These are phyloP conservation scores for Lithobates sylvaticus DNA, from an alignment of 2,797 vertebrate genomes.

Conservation along the genomic window DNA sequence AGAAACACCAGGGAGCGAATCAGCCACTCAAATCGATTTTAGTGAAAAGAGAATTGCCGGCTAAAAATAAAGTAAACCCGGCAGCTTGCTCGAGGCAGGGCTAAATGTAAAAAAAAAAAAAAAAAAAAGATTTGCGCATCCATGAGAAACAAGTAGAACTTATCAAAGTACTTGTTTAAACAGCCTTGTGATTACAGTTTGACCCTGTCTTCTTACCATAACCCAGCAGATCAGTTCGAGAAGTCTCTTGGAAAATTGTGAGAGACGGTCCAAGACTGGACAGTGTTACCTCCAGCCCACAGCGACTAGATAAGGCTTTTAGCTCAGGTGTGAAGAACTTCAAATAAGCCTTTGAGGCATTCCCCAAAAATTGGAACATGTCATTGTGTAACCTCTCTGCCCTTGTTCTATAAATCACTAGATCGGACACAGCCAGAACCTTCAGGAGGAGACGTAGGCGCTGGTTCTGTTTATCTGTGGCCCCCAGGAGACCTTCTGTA, in stretches of 20 bases:
- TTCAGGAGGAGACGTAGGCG: constrained; percentile 84
- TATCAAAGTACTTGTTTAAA: no score
- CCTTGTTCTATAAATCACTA: constrained; percentile 83
- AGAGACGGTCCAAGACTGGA: constrained; percentile 81
- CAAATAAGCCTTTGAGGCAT: constrained; percentile 82
- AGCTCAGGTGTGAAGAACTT: constrained; percentile 84
- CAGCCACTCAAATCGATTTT: no score
- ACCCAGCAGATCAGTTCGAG: constrained; percentile 81
- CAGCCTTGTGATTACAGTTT: no score
- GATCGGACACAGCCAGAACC: constrained; percentile 84
- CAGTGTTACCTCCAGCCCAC: constrained; percentile 82
- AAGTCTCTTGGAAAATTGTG: constrained; percentile 84
- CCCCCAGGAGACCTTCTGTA: constrained; percentile 84
- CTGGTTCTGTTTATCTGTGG: constrained; percentile 80
- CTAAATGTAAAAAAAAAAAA: no score
- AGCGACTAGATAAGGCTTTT: constrained; percentile 79
- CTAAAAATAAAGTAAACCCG: no score
- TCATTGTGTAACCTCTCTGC: constrained; percentile 87
- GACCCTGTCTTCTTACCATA: constrained; percentile 70
- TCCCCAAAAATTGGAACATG: constrained; percentile 86
- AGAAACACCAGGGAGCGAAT: no score
- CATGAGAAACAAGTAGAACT: no score
- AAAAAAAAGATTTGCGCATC: no score
- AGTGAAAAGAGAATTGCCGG: no score
- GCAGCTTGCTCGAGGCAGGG: no score